Evolutionary conservation across 1,140 invertebrate genomes (phyloP).

Genomic region (Aricia agestis): DNA sequence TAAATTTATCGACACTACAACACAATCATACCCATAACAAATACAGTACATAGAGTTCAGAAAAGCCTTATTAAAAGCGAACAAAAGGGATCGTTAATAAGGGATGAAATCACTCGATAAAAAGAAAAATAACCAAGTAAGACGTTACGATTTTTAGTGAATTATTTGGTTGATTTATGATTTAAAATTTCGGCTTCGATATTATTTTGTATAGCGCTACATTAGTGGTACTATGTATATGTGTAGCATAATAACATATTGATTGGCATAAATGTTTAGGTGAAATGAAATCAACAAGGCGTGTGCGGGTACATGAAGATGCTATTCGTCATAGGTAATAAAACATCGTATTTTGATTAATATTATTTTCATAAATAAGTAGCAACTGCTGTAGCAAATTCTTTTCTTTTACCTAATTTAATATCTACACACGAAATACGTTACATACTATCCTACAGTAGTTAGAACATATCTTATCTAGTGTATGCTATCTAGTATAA

Average conservation of each 20-base stretch:
- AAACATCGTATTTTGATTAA: slow-evolving; percentile 47
- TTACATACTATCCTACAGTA: slow-evolving; percentile 28
- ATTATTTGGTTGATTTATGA: slow-evolving; percentile 1
- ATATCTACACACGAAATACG: slow-evolving; percentile 11
- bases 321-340: slow-evolving; percentile 73
- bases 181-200: slow-evolving; percentile 1
- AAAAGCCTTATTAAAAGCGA: background rate
- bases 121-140: background rate
- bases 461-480: slow-evolving; percentile 28
- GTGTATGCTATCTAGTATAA: slow-evolving; percentile 8
- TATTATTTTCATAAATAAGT: slow-evolving; percentile 44
- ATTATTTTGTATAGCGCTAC: slow-evolving; percentile 15
- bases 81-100: background rate
- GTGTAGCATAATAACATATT: slow-evolving; percentile 43
- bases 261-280: slow-evolving; percentile 73
- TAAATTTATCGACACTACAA: slow-evolving; percentile 6
- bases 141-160: background rate
- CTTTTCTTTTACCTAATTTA: slow-evolving; percentile 35
- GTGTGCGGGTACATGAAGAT: slow-evolving; percentile 73
- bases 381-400: slow-evolving; percentile 49
- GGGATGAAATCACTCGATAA: background rate
- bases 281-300: slow-evolving; percentile 73
- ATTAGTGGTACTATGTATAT: slow-evolving; percentile 24
- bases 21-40: background rate
- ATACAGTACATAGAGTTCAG: background rate